Evolutionary conservation across 2,888 invertebrate genomes (phyloP).

Genomic region (Cephus spinipes): DNA sequence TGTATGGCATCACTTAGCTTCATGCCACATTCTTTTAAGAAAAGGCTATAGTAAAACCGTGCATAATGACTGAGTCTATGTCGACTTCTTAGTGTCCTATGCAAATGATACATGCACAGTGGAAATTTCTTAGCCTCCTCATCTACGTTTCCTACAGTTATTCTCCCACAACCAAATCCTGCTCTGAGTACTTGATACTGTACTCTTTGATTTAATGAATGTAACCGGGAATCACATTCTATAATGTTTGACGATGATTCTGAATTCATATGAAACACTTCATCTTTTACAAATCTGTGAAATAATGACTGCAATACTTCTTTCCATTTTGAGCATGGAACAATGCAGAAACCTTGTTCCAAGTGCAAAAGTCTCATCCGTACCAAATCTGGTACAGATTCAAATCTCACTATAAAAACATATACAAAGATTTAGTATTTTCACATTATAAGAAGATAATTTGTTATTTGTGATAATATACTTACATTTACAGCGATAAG

Average conservation of each 20-base stretch:
- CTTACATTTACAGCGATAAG: slow-evolving; percentile 48
- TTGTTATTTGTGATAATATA: slow-evolving; percentile 6
- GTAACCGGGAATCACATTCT: slow-evolving; percentile 49
- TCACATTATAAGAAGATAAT: neutral
- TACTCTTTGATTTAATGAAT: slow-evolving; percentile 43
- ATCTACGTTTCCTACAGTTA: slow-evolving; percentile 65
- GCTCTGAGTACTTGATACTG: slow-evolving; percentile 32
- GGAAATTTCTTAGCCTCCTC: slow-evolving; percentile 68
- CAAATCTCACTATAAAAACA: slow-evolving; percentile 69
- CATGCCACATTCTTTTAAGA: slow-evolving; percentile 79
- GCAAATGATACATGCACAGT: slow-evolving; percentile 76
- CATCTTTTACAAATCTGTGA: slow-evolving; percentile 61
- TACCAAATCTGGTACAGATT: slow-evolving; percentile 70
- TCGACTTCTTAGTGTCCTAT: slow-evolving; percentile 68
- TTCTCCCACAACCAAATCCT: slow-evolving; percentile 31
- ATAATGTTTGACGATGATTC: slow-evolving; percentile 15
- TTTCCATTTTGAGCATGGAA: slow-evolving; percentile 73
- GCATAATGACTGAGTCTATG: slow-evolving; percentile 77
- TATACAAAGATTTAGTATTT: slow-evolving; percentile 43
- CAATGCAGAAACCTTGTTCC: slow-evolving; percentile 67
- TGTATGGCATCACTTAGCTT: slow-evolving; percentile 73
- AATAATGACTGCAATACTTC: slow-evolving; percentile 68
- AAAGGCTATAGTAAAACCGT: slow-evolving; percentile 76
- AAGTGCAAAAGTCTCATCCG: slow-evolving; percentile 70
- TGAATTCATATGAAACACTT: slow-evolving; percentile 33